Evolutionary conservation across 2,113 vertebrate genomes (phyloP).

Genomic region (Acrocephalus arundinaceus): DNA sequence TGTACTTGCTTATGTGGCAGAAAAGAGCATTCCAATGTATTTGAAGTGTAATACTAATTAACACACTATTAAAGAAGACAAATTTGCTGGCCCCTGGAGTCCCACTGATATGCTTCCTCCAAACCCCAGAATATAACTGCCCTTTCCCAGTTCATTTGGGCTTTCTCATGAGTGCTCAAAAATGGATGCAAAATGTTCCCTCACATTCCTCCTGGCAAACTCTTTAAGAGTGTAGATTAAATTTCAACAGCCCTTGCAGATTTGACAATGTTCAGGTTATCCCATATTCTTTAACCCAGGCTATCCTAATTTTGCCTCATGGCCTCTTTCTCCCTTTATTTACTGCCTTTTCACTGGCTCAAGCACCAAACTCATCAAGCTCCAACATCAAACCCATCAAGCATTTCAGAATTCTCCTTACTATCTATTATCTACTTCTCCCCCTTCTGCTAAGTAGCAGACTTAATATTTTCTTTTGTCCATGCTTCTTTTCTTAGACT

Average conservation of each 20-base stretch:
- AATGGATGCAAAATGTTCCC: background rate
- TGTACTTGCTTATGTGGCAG: background rate
- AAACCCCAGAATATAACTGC: background rate
- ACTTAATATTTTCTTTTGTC: conserved; percentile 27
- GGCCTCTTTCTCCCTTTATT: background rate
- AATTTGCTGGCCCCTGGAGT: background rate
- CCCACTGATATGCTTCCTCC: background rate
- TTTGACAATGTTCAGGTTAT: background rate
- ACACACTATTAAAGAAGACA: background rate
- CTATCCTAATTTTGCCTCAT: background rate
- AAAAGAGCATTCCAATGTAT: background rate
- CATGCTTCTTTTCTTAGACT: background rate
- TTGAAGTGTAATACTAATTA: background rate
- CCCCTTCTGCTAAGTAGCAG: background rate
- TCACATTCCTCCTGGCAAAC: background rate
- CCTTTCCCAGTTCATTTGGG: background rate
- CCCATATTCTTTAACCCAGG: background rate
- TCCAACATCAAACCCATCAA: background rate
- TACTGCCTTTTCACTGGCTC: background rate
- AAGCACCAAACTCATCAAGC: background rate
- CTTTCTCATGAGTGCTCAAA: background rate
- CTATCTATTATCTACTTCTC: background rate
- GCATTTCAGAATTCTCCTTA: background rate
- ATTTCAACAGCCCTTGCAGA: background rate
- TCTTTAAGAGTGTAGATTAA: background rate